Evolutionary conservation across 2,113 vertebrate species (phyloP).

Genomic region (Paradisaea rubra): DNA sequence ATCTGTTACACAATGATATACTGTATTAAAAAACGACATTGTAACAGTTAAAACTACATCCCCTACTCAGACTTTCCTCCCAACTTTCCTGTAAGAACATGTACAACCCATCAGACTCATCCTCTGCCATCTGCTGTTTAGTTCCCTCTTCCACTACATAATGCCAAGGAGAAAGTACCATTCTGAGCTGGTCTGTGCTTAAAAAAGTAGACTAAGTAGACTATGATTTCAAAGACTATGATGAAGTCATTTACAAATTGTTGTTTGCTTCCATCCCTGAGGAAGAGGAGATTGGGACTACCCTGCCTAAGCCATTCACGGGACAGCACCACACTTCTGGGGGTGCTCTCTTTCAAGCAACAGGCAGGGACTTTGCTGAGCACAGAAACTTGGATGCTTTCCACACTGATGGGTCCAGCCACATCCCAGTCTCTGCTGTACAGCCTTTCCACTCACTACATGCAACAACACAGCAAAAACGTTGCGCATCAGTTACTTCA

Average conservation of each 20-base stretch:
- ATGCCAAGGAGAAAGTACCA: not conserved
- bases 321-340: not conserved
- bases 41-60: not conserved
- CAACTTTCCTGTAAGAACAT: not conserved
- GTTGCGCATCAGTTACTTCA: fast-evolving
- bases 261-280: not conserved
- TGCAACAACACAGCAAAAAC: not conserved
- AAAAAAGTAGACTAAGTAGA: not conserved
- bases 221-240: not conserved
- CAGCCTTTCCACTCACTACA: not conserved
- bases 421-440: not conserved
- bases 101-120: not conserved
- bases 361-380: not conserved
- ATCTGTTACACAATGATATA: not conserved
- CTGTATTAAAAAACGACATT: not conserved
- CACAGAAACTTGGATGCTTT: not conserved
- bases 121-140: not conserved
- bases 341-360: not conserved
- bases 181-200: not conserved
- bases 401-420: not conserved
- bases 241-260: not conserved
- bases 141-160: not conserved
- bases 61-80: not conserved
- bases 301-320: fast-evolving
- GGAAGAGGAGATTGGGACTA: not conserved